Evolutionary conservation across 1,140 invertebrate genomes (phyloP).

Genomic region (Adoxophyes honmai): DNA sequence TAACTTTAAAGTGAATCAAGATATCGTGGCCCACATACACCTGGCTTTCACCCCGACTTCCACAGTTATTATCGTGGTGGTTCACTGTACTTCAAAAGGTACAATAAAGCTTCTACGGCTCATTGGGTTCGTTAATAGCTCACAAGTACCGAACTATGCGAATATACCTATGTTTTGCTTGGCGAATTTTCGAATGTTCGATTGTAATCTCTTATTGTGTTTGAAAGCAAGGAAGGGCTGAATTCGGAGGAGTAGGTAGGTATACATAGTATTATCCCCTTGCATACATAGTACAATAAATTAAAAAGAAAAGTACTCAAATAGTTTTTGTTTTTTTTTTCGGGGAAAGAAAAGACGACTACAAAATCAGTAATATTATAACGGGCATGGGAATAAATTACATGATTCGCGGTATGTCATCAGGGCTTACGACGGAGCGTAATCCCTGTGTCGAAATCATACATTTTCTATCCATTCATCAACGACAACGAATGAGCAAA

Average conservation of each 20-base stretch:
- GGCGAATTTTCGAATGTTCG: conserved; percentile 34
- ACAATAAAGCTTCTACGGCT: conserved; percentile 56
- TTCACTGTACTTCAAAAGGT: conserved; percentile 53
- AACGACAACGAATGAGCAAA: conserved; percentile 69
- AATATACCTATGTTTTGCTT: conserved; percentile 31
- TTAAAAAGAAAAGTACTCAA: no score
- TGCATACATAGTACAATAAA: no score
- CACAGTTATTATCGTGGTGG: conserved; percentile 38
- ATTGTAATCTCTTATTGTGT: conserved; percentile 30
- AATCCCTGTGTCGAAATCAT: conserved; percentile 45
- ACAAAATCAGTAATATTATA: no score
- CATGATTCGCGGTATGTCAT: not conserved
- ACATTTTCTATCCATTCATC: conserved; percentile 70
- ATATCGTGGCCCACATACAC: conserved; percentile 61
- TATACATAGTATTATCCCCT: no score
- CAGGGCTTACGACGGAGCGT: conserved; percentile 12
- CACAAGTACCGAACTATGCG: conserved; percentile 11
- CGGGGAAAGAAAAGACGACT: no score
- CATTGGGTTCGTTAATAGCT: conserved; percentile 49
- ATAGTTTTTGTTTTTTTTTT: no score
- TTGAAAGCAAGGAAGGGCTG: not conserved
- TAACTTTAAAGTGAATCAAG: conserved; percentile 62
- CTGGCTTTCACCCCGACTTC: conserved; percentile 62
- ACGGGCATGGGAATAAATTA: not conserved
- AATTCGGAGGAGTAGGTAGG: no score